phyloP scores from a whole-genome alignment of 2,888 invertebrate species.

The Pristionchus japonicus region DNA sequence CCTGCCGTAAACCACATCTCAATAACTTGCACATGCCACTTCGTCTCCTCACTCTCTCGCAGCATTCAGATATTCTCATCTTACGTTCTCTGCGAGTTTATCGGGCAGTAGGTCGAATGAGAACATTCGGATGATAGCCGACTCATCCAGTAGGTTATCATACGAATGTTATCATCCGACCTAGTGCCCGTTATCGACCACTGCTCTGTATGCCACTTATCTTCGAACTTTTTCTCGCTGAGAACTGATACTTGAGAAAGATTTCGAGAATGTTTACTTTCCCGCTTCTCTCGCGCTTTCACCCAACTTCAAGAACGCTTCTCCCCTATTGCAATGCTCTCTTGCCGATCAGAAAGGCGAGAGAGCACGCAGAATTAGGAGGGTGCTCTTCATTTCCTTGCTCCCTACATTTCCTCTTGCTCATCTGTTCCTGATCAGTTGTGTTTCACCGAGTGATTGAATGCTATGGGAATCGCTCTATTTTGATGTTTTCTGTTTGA shows the following conservation, averaged over 20 bases:
- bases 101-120: too few species aligned
- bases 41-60: too few species aligned
- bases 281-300: neutral
- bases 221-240: neutral
- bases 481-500: neutral
- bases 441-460: neutral
- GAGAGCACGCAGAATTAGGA: neutral
- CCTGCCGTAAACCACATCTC: too few species aligned
- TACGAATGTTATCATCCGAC: too few species aligned
- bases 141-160: too few species aligned
- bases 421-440: slow-evolving; percentile 26
- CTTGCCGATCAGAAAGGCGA: neutral
- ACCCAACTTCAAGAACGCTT: neutral
- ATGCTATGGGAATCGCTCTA: neutral
- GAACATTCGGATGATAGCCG: too few species aligned
- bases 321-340: neutral
- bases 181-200: too few species aligned
- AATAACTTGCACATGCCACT: too few species aligned
- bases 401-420: neutral
- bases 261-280: neutral
- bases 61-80: too few species aligned
- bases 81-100: too few species aligned
- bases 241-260: neutral
- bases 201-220: too few species aligned
- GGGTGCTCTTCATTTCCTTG: neutral